Evolutionary conservation across 2,797 vertebrate genomes (phyloP).

Genomic region (Aratinga solstitialis): DNA sequence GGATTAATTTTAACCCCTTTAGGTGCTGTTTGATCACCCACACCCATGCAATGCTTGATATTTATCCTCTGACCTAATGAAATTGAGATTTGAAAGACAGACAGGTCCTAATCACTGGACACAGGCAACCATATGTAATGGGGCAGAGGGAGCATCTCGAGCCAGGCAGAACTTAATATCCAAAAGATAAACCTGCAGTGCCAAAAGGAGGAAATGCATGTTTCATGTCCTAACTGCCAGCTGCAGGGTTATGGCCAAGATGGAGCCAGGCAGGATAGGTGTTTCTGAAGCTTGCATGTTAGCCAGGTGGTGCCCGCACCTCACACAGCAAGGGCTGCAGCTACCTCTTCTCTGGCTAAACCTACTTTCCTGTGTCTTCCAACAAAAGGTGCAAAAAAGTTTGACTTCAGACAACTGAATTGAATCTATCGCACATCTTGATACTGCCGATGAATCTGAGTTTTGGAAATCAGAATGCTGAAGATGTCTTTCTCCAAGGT

Average conservation of each 20-base stretch:
- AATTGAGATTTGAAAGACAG: background rate
- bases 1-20: background rate
- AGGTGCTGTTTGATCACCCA: background rate
- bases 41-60: background rate
- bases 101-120: rapidly evolving
- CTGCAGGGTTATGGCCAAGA: background rate
- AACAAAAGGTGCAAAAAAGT: background rate
- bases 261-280: background rate
- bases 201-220: background rate
- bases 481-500: background rate
- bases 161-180: background rate
- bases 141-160: background rate
- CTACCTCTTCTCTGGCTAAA: background rate
- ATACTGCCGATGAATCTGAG: background rate
- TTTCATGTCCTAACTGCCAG: background rate
- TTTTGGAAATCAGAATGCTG: background rate
- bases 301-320: background rate
- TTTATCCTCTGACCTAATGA: background rate
- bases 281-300: rapidly evolving
- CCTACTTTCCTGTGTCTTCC: background rate
- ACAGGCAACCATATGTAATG: rapidly evolving
- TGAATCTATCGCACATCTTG: background rate
- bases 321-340: background rate
- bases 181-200: background rate
- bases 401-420: background rate